A percentile compares a stretch with the other conserved stretches of the same genome.
Conservation (phyloP, 2,888 invertebrate genomes). For the Andrena hattorfiana region DNA sequence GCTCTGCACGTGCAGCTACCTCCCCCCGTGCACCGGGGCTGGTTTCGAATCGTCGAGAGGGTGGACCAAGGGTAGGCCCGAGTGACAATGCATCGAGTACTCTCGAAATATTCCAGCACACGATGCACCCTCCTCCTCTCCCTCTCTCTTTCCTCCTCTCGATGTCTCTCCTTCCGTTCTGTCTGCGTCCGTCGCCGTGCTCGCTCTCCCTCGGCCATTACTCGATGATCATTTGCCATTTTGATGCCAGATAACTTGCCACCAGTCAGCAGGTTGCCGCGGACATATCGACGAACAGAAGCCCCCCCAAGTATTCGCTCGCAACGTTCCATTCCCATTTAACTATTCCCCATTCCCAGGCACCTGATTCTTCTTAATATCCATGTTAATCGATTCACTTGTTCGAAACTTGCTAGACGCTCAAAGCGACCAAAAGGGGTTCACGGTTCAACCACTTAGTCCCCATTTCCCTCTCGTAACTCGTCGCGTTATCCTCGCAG, state of each 20-base stretch:
- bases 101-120: constrained; percentile 75
- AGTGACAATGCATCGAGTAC: constrained; percentile 76
- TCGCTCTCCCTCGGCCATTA: constrained; percentile 54
- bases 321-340: background rate
- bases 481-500: constrained; percentile 53
- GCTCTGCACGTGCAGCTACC: constrained; percentile 67
- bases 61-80: constrained; percentile 69
- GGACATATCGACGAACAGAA: constrained; percentile 37
- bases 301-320: constrained; percentile 20
- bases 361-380: constrained; percentile 5
- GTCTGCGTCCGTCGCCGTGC: constrained; percentile 43
- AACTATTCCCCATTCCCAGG: background rate
- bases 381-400: background rate
- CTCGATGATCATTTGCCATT: constrained; percentile 72
- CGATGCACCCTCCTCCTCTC: constrained; percentile 57
- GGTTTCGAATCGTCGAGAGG: constrained; percentile 72
- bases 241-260: constrained; percentile 62
- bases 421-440: background rate
- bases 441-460: constrained; percentile 37
- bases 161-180: constrained; percentile 27
- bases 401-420: background rate
- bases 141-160: constrained; percentile 23
- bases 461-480: constrained; percentile 20
- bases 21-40: constrained; percentile 50
- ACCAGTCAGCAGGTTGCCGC: constrained; percentile 43